phyloP scores from a whole-genome alignment of 2,113 vertebrate species.

The Pteropus alecto region DNA sequence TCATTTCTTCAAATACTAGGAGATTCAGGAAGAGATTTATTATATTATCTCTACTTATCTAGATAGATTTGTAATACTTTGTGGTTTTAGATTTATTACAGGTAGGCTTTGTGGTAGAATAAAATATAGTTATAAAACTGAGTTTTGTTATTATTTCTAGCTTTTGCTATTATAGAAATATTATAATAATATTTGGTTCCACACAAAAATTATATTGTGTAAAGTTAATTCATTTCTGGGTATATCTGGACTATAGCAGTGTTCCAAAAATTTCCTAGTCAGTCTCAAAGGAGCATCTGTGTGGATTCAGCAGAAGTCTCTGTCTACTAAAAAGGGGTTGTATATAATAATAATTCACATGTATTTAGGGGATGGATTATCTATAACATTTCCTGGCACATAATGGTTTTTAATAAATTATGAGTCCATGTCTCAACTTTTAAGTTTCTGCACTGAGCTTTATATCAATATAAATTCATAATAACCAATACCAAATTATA shows the following conservation, averaged over 20 bases:
- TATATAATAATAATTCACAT: slow-evolving; percentile 49
- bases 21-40: neutral
- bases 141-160: neutral
- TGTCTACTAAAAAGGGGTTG: slow-evolving; percentile 28
- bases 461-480: slow-evolving; percentile 23
- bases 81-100: neutral
- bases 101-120: neutral
- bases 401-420: slow-evolving; percentile 55
- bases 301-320: slow-evolving; percentile 54
- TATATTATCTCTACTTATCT: neutral
- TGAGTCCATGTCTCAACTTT: slow-evolving; percentile 15
- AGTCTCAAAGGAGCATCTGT: slow-evolving; percentile 12
- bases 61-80: neutral
- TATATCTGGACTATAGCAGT: neutral
- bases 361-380: slow-evolving; percentile 18
- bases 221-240: neutral
- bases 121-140: neutral
- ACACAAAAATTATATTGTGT: neutral
- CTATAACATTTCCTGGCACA: slow-evolving; percentile 52
- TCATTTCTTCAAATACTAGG: neutral
- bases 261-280: neutral
- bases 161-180: neutral
- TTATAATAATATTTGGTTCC: neutral
- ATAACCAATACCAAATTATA: neutral
- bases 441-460: slow-evolving; percentile 25